phyloP scores from a whole-genome alignment of 1,140 invertebrate genomes.

The Meloidogyne hapla region DNA sequence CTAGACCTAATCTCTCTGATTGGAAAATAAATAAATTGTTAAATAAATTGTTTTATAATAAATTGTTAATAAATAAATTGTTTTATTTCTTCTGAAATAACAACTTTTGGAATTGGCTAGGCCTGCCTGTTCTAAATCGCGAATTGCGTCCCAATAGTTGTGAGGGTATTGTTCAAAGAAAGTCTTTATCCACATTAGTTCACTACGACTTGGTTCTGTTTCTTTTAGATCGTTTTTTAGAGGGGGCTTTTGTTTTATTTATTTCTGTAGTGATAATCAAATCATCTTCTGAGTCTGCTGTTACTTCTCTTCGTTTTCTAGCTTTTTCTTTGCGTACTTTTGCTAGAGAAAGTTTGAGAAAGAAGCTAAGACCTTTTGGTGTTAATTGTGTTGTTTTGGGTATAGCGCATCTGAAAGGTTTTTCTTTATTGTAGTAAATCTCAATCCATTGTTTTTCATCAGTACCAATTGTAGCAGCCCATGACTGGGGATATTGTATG shows the following conservation, averaged over 20 bases:
- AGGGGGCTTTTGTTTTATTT: not conserved
- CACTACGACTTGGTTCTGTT: not conserved
- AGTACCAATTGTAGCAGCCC: too few species aligned
- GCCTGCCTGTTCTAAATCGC: too few species aligned
- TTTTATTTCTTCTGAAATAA: too few species aligned
- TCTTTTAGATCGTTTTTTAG: not conserved
- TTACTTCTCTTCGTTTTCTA: not conserved
- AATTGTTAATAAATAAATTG: too few species aligned
- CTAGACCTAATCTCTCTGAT: too few species aligned
- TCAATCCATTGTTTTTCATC: slow-evolving; percentile 12
- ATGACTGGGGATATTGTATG: slow-evolving; percentile 1
- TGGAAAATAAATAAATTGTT: too few species aligned
- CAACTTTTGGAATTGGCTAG: too few species aligned
- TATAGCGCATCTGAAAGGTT: not conserved
- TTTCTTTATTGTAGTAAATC: not conserved
- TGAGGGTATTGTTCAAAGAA: too few species aligned
- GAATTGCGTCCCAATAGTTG: too few species aligned
- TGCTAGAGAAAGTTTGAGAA: not conserved
- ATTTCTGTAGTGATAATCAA: not conserved
- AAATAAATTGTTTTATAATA: too few species aligned
- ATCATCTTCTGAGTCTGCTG: not conserved
- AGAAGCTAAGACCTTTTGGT: not conserved
- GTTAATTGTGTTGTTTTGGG: not conserved
- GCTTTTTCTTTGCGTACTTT: not conserved
- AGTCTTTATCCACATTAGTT: not conserved